Evolutionary conservation across 2,113 vertebrate species (phyloP), one percentile per base, ranked within the genome.

Genomic region (Lepus timidus): DNA sequence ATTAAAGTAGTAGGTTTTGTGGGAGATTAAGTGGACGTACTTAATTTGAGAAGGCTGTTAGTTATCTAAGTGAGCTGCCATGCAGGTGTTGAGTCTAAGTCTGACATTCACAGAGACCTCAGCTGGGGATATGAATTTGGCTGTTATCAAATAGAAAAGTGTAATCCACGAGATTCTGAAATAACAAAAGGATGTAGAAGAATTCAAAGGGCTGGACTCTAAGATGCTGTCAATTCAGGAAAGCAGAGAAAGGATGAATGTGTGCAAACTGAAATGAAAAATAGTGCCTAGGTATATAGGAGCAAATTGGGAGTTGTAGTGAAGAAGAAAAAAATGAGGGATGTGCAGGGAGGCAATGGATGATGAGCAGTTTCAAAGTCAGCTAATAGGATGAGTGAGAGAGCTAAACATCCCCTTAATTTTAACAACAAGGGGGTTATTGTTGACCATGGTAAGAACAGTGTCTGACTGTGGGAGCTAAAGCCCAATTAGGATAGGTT

Each of bases 21-120:
- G 27, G 27, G 23, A 33, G 49, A 70, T 76, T 29, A 90, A 90
- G n/a, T 70, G 61, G n/a, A 36, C 10, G 65, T 75, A 31, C 55
- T 89, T 78, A 80, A 1, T 80, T 92, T 64, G 39, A 85, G 67
- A 85, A 85, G 85, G 33, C 29, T 79, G 27, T 62, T 85, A 65
- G 61, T 49, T 92, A 31, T 64, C 67, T 80, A 85, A 44, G 49
- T 80, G 39, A 89, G n/a, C 92, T 85, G 14, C 55, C 61, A 89
- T 44, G 49, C 85, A 85, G 39, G 19, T 29, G 64, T 67, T 75
- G 36, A 85, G 22, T 88, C 19, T 79, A 65, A 61, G 71, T 49
- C 8, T 65, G 6, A 20, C 76, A 36, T 87, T 87, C 85, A 84
- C 87, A 17, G 7, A 68, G 22, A 51, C 83, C 9, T 67, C 36